Evolutionary conservation across 2,888 invertebrate species (phyloP), one percentile per base, ranked within the genome.

Genomic region (Theodoxus fluviatilis): DNA sequence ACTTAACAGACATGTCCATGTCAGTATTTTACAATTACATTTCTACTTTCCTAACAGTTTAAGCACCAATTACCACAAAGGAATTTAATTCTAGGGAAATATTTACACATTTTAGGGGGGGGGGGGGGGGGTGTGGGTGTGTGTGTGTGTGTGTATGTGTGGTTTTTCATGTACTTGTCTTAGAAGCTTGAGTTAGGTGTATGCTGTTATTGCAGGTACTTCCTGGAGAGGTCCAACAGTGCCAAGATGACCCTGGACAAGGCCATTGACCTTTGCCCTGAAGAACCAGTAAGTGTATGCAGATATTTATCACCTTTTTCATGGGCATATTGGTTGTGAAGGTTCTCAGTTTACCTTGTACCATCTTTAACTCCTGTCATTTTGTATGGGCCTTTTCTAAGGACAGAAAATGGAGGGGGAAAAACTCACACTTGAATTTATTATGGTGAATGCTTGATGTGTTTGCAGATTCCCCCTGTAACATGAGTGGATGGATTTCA

Each of bases 191-290:
- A n/a, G n/a, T n/a, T n/a, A n/a, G n/a, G n/a, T n/a, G n/a, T n/a
- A n/a, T n/a, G n/a, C n/a, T 71, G 67, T 61, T 68, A 35, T 61
- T 74, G 31, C 70, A 85, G 86, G 28, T 87, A 87, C 75, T 96
- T 94, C 90, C 88, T 98, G 77, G 97, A 97, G 86, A 91, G 97
- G 76, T 96, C 96, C 76, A 94, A 94, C 85, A 96, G 96, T 76
- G 97, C 97, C 0, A 91, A 94, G 76, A 93, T 94, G 85, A 96
- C 94, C 0, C 90, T 97, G 72, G 92, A 93, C 76, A 90, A 92
- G 84, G 94, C 94, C 6, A 90, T 91, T 76, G 93, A 93, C 83
- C 88, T 94, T 28, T 84, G 84, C 74, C 86, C 86, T n/a, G 86
- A 86, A 68, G 86, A 86, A 80, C n/a, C n/a, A n/a, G 85, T 84